A percentile compares a stretch with the other conserved stretches of the same genome.
phyloP scores from a whole-genome alignment of 2,888 invertebrate species.

The Linnaemya tessellans region DNA sequence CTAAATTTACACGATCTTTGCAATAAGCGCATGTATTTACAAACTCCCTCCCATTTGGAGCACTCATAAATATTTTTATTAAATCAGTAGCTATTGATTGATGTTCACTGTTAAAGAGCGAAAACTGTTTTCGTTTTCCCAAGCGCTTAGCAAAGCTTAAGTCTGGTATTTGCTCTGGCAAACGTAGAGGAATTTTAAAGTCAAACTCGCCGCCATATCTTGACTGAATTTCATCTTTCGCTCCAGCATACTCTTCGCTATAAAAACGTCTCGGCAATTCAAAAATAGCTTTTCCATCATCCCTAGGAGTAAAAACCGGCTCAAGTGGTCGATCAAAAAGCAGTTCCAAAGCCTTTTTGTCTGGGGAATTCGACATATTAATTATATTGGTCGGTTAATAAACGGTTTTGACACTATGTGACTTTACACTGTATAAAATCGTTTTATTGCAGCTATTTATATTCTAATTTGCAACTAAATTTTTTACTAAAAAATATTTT shows the following conservation, averaged over 20 bases:
- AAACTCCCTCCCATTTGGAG: slow-evolving; percentile 86
- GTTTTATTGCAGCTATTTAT: slow-evolving; percentile 23
- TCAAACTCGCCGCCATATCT: slow-evolving; percentile 80
- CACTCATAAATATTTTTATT: slow-evolving; percentile 88
- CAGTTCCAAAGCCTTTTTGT: slow-evolving; percentile 78
- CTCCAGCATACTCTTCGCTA: slow-evolving; percentile 78
- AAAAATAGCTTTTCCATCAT: slow-evolving; percentile 79
- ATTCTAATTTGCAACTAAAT: background rate
- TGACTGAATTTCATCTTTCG: slow-evolving; percentile 77
- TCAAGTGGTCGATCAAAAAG: slow-evolving; percentile 82
- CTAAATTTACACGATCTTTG: slow-evolving; percentile 90
- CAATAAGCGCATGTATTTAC: slow-evolving; percentile 87
- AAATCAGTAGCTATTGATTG: slow-evolving; percentile 88
- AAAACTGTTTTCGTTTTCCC: slow-evolving; percentile 84
- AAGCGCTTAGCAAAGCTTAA: slow-evolving; percentile 78
- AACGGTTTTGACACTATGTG: background rate
- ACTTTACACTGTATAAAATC: slow-evolving; percentile 1
- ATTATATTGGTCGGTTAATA: background rate
- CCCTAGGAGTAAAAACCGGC: slow-evolving; percentile 80
- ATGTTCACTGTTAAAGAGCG: slow-evolving; percentile 89
- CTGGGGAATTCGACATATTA: slow-evolving; percentile 74
- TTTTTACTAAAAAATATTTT: background rate
- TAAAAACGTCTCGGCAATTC: slow-evolving; percentile 81
- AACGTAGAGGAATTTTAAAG: slow-evolving; percentile 79
- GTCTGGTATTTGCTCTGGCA: slow-evolving; percentile 78